Evolutionary conservation across 2,113 vertebrate genomes (phyloP).

Genomic region (Paramormyrops kingsleyae): DNA sequence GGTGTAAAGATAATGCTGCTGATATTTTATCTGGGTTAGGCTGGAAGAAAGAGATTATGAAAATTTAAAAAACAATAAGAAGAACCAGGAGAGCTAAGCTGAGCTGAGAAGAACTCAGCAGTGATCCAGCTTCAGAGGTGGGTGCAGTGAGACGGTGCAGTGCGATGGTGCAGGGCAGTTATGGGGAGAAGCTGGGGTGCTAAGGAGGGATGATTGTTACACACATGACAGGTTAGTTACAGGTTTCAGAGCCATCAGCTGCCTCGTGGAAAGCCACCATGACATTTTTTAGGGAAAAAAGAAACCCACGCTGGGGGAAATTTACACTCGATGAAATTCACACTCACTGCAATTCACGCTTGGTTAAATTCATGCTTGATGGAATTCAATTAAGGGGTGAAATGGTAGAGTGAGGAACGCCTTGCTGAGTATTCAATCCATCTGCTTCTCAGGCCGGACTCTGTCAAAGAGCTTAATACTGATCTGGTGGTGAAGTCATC

Average conservation of each 20-base stretch:
- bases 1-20: neutral
- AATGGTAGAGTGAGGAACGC: neutral
- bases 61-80: conserved; percentile 52
- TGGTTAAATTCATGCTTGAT: conserved; percentile 5
- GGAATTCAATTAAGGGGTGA: neutral
- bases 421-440: neutral
- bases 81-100: conserved; percentile 20
- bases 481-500: neutral
- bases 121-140: neutral
- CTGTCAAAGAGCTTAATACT: neutral
- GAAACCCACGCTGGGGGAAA: neutral
- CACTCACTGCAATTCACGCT: neutral
- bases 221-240: neutral
- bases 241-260: neutral
- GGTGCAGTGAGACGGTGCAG: neutral
- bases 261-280: neutral
- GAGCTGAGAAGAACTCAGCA: neutral
- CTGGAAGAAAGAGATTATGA: conserved; percentile 25
- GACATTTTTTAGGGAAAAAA: neutral
- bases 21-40: neutral
- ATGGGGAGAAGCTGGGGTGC: neutral
- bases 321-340: neutral
- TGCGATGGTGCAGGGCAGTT: neutral
- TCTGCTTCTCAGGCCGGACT: neutral
- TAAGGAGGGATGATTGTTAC: neutral